Evolutionary conservation across 2,888 invertebrate species (phyloP).

Genomic region (Lampropteryx suffumata): DNA sequence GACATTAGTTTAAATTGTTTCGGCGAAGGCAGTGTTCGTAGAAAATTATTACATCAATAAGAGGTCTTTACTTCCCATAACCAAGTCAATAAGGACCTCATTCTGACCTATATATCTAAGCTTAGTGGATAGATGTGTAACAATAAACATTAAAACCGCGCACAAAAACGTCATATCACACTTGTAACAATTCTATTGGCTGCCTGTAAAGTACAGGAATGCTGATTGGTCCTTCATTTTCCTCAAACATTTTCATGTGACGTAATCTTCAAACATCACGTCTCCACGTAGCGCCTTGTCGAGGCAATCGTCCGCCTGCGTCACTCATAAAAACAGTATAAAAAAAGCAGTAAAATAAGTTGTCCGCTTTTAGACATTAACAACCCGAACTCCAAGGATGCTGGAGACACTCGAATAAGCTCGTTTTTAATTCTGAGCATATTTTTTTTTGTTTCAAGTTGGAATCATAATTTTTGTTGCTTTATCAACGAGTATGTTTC

Average conservation of each 20-base stretch:
- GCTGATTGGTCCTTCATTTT: not conserved
- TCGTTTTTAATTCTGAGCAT: too few species aligned
- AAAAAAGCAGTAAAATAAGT: constrained; percentile 21
- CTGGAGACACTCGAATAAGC: constrained; percentile 1
- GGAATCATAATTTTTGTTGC: too few species aligned
- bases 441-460: too few species aligned
- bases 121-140: too few species aligned
- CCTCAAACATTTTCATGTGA: not conserved
- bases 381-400: not conserved
- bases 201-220: not conserved
- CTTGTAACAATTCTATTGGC: not conserved
- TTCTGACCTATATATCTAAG: too few species aligned
- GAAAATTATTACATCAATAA: not conserved
- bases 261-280: constrained; percentile 1
- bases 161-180: too few species aligned
- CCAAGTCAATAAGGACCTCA: too few species aligned
- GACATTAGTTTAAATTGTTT: constrained; percentile 4
- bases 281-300: not conserved
- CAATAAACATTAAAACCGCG: too few species aligned
- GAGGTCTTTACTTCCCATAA: not conserved
- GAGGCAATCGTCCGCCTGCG: constrained; percentile 6
- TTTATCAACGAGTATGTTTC: too few species aligned
- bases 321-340: constrained; percentile 15
- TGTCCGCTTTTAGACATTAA: not conserved
- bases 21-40: constrained; percentile 4